These are phyloP conservation scores for Thalassophryne amazonica DNA, from an alignment of 2,797 vertebrate genomes.

Conservation along the genomic window DNA sequence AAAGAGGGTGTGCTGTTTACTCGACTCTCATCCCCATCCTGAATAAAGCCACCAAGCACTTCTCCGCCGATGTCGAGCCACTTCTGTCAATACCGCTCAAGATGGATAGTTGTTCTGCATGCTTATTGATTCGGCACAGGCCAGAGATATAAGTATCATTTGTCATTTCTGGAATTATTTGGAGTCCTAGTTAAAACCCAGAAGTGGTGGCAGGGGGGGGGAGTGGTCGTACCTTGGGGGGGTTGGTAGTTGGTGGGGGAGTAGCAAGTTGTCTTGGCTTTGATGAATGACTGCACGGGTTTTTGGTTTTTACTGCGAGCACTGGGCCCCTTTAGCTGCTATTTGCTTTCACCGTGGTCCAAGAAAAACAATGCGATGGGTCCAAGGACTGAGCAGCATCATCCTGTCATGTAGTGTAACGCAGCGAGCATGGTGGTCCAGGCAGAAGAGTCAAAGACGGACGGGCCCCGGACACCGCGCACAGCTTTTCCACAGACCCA, in stretches of 20 bases:
- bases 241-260: conserved; percentile 78
- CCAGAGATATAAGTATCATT: conserved; percentile 91
- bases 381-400: conserved; percentile 86
- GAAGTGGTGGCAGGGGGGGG: conserved; percentile 82
- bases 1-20: conserved; percentile 27
- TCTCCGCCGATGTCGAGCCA: conserved; percentile 66
- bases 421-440: conserved; percentile 90
- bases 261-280: conserved; percentile 84
- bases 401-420: conserved; percentile 84
- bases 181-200: conserved; percentile 94
- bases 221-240: conserved; percentile 86
- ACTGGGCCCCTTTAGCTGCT: conserved; percentile 90
- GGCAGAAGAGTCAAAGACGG: conserved; percentile 59
- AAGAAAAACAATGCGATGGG: conserved; percentile 94
- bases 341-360: conserved; percentile 96
- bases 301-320: conserved; percentile 92
- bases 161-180: conserved; percentile 99
- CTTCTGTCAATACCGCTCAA: conserved; percentile 88
- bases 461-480: conserved; percentile 50
- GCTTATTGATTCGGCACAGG: conserved; percentile 93
- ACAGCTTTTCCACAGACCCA: conserved; percentile 51
- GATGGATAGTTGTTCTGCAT: conserved; percentile 90
- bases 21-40: conserved; percentile 52
- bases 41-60: conserved; percentile 78
- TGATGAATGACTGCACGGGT: conserved; percentile 94